A percentile compares a stretch with the other conserved stretches of the same genome.
Evolutionary conservation across 2,888 invertebrate genomes (phyloP).

Genomic region (Ormyrus labotus): DNA sequence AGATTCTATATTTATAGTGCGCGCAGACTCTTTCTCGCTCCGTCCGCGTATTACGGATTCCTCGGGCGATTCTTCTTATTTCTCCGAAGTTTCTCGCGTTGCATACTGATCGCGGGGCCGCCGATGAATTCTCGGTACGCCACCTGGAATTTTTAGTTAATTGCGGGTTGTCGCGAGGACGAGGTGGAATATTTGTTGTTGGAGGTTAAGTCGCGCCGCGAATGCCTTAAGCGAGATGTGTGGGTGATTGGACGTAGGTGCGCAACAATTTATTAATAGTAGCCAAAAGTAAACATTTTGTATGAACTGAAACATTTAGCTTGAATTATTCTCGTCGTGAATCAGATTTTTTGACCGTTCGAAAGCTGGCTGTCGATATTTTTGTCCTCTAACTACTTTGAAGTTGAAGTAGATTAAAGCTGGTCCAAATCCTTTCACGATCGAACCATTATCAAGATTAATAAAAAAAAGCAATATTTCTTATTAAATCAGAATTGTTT

Average conservation of each 20-base stretch:
- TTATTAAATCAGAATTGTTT: too few species aligned
- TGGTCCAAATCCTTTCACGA: too few species aligned
- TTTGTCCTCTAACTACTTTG: not conserved
- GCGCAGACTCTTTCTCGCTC: conserved; percentile 10
- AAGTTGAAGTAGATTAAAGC: not conserved
- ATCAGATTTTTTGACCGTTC: not conserved
- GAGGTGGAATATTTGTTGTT: too few species aligned
- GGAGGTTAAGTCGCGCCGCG: too few species aligned
- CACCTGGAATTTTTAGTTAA: too few species aligned
- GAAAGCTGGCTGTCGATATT: not conserved
- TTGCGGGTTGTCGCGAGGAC: too few species aligned
- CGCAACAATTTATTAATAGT: conserved; percentile 42
- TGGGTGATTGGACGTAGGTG: conserved; percentile 1
- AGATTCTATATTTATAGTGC: conserved; percentile 42
- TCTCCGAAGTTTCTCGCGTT: too few species aligned
- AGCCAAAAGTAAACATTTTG: conserved; percentile 39
- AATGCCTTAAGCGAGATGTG: not conserved
- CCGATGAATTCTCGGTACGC: too few species aligned
- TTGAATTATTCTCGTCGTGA: conserved; percentile 18
- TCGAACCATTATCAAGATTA: too few species aligned
- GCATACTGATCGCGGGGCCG: too few species aligned
- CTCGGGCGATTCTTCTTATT: not conserved
- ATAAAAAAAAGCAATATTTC: too few species aligned
- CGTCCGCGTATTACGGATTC: not conserved
- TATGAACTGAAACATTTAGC: conserved; percentile 1